Evolutionary conservation across 2,113 vertebrate species (phyloP).

Genomic region (Prunella fulvescens): DNA sequence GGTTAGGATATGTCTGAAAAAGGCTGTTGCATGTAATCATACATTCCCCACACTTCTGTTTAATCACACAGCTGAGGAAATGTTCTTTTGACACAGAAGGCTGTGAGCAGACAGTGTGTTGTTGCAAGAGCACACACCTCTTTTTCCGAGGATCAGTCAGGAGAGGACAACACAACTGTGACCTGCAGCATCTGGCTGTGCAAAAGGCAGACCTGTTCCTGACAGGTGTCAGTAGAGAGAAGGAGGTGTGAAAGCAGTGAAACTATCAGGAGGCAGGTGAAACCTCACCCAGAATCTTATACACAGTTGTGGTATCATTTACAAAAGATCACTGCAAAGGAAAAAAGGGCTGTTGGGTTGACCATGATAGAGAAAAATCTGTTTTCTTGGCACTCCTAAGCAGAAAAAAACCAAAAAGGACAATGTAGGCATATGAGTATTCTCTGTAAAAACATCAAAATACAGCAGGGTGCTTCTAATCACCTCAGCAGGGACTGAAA

Average conservation of each 20-base stretch:
- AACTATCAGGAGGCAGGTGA: neutral
- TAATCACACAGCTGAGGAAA: neutral
- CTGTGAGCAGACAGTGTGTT: neutral
- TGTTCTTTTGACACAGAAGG: neutral
- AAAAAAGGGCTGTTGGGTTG: neutral
- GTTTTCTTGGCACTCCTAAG: neutral
- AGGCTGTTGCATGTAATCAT: neutral
- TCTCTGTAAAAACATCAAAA: neutral
- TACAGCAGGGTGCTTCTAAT: neutral
- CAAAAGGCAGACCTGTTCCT: neutral
- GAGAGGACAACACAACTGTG: neutral
- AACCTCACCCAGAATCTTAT: neutral
- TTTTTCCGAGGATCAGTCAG: neutral
- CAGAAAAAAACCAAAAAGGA: neutral
- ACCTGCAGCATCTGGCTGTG: neutral
- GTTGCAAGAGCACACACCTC: rapidly evolving
- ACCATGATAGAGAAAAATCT: neutral
- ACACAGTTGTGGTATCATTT: neutral
- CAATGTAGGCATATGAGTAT: neutral
- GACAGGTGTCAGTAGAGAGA: neutral
- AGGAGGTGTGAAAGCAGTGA: neutral
- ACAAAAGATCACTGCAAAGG: neutral
- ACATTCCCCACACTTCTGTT: neutral
- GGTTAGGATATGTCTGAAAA: neutral
- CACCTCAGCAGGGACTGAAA: neutral